Evolutionary conservation across 2,888 invertebrate genomes (phyloP), one percentile per base, ranked within the genome.

Genomic region (Nemapogon koenigi): DNA sequence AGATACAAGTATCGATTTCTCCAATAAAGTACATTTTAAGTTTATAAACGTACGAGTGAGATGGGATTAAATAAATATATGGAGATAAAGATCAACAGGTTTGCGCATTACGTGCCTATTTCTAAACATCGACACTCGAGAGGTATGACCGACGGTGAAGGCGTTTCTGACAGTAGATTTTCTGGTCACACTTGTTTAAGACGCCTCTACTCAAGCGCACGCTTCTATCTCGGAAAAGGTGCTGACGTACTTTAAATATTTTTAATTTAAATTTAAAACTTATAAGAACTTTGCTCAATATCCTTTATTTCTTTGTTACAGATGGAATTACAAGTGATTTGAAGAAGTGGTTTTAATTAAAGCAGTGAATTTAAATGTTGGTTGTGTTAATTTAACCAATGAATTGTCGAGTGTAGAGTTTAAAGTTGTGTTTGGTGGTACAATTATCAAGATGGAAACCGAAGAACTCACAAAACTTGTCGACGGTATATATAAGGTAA

Each of bases 391-490:
- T 53, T 61, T 47, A 52, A 53, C 59, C 58, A 57, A 76, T 78
- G 76, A 73, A 66, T 71, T 64, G 65, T 66, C 57, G 57, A 48
- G 72, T 72, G 71, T 75, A 63, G 64, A 51, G 52, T 52, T 51
- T 55, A 49, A 44, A 59, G 43, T 48, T 49, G 51, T 48, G 52
- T 61, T 59, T 54, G 58, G 51, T 63, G 59, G 62, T 28, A 13
- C 31, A 62, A 66, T 59, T 56, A 52, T 66, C 66, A 55, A 55
- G 52, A 81, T 90, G 89, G 92, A 93, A 82, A 91, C 91, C 55
- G 92, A 93, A 69, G 92, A 92, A 81, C 87, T 92, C 53, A 91
- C 91, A 61, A 91, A 91, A 81, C 87, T 92, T 56, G 92, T 92
- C 57, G 92, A 93, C 76, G 91, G 91, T 57, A 92, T 92, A 61